Evolutionary conservation across 2,797 vertebrate species (phyloP).

Genomic region (Etheostoma perlongum): DNA sequence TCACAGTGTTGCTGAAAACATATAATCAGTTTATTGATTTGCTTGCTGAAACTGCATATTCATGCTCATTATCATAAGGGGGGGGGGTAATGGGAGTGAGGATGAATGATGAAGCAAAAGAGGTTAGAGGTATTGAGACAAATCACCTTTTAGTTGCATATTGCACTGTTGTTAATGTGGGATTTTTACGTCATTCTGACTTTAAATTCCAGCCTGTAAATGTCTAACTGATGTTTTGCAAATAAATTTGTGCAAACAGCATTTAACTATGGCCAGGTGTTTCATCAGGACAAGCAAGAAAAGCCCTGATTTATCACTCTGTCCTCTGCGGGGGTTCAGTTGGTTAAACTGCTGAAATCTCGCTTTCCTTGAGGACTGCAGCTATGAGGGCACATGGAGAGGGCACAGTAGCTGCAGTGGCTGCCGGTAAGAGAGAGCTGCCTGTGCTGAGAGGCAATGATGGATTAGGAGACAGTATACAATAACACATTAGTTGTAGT

Average conservation of each 20-base stretch:
- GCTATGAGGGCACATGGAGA: conserved; percentile 70
- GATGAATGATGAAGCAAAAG: conserved; percentile 51
- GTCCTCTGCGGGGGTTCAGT: conserved; percentile 67
- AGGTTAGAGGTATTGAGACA: background rate
- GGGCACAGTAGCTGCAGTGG: conserved; percentile 76
- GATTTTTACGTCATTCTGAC: background rate
- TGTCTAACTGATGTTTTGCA: conserved; percentile 1
- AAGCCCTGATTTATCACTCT: conserved; percentile 55
- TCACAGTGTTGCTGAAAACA: conserved; percentile 33
- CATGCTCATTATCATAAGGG: conserved; percentile 58
- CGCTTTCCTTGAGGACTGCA: conserved; percentile 82
- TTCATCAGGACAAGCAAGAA: conserved; percentile 42
- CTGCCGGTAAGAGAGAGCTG: conserved; percentile 49
- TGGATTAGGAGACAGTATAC: conserved; percentile 16
- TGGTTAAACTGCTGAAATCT: conserved; percentile 84
- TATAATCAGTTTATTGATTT: conserved; percentile 63
- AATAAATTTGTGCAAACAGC: conserved; percentile 27
- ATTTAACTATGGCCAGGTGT: conserved; percentile 44
- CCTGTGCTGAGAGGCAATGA: conserved; percentile 43
- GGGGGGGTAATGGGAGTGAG: background rate
- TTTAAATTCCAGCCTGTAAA: conserved; percentile 7
- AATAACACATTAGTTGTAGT: background rate
- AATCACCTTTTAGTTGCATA: background rate
- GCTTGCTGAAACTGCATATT: conserved; percentile 61
- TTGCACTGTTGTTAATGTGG: too few species aligned